A percentile compares a stretch with the other conserved stretches of the same genome.
phyloP scores from a whole-genome alignment of 2,113 vertebrate species.

The Ammodytes dubius region DNA sequence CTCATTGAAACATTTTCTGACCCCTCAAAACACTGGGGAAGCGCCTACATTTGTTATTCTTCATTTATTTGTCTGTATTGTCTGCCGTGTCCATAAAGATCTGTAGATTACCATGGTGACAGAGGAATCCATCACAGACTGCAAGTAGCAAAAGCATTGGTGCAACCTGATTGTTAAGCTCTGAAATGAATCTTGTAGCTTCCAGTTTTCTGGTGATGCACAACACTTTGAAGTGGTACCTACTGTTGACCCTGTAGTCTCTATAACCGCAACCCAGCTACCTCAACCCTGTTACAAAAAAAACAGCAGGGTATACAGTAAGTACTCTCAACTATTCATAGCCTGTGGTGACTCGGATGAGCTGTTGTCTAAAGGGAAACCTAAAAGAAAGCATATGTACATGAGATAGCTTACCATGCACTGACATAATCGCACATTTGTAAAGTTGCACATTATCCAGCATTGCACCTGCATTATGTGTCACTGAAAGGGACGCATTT shows the following conservation, averaged over 20 bases:
- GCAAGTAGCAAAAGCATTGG: constrained; percentile 17
- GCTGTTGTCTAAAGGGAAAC: constrained; percentile 61
- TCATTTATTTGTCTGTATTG: not conserved
- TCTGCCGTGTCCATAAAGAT: not conserved
- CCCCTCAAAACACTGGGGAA: not conserved
- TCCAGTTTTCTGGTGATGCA: constrained; percentile 54
- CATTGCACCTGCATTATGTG: constrained; percentile 64
- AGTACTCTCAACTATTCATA: constrained; percentile 67
- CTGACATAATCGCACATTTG: constrained; percentile 62
- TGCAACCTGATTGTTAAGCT: constrained; percentile 27
- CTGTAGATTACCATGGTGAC: not conserved
- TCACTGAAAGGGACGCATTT: constrained; percentile 55
- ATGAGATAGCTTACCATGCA: constrained; percentile 24
- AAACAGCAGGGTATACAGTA: constrained; percentile 42
- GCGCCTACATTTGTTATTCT: not conserved
- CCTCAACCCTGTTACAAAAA: constrained; percentile 36
- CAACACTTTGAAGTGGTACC: constrained; percentile 62
- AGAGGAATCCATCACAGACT: constrained; percentile 14
- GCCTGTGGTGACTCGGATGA: constrained; percentile 45
- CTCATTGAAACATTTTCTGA: not conserved
- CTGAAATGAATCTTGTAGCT: constrained; percentile 42
- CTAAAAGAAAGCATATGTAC: constrained; percentile 59
- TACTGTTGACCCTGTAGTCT: constrained; percentile 65
- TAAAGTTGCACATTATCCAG: constrained; percentile 66
- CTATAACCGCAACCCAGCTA: constrained; percentile 34